A percentile compares a stretch with the other conserved stretches of the same genome.
phyloP scores from a whole-genome alignment of 2,888 invertebrate genomes.

The Yponomeuta cagnagella region DNA sequence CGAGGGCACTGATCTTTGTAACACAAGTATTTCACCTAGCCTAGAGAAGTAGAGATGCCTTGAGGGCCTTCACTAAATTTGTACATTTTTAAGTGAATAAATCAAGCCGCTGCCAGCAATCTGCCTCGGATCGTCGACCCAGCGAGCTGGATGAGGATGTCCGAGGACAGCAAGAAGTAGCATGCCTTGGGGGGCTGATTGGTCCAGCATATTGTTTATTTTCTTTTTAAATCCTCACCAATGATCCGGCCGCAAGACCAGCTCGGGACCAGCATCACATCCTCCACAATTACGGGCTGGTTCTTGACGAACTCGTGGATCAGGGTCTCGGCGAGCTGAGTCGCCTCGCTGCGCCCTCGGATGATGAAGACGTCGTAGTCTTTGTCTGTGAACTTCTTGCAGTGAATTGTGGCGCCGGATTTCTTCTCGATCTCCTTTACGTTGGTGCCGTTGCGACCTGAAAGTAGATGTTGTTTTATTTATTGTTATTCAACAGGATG shows the following conservation, averaged over 20 bases:
- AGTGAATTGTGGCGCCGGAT: slow-evolving; percentile 79
- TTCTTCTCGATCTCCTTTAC: slow-evolving; percentile 84
- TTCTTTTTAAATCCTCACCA: slow-evolving; percentile 47
- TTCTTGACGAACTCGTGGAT: slow-evolving; percentile 82
- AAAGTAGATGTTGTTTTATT: background rate
- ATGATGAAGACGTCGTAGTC: slow-evolving; percentile 82
- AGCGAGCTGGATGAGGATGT: too few species aligned
- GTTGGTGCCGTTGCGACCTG: slow-evolving; percentile 83
- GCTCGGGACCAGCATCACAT: slow-evolving; percentile 80
- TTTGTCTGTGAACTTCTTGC: slow-evolving; percentile 70
- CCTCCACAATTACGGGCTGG: slow-evolving; percentile 81
- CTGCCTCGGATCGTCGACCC: too few species aligned
- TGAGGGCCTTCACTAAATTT: too few species aligned
- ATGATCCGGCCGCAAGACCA: slow-evolving; percentile 83
- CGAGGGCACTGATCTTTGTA: too few species aligned
- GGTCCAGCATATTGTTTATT: too few species aligned
- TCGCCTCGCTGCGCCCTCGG: slow-evolving; percentile 79
- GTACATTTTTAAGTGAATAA: too few species aligned
- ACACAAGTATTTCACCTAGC: too few species aligned
- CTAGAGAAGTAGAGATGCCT: too few species aligned
- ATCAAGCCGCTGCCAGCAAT: too few species aligned
- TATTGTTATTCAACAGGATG: background rate
- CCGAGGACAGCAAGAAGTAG: too few species aligned
- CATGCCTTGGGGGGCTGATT: too few species aligned
- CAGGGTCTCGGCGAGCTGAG: slow-evolving; percentile 80